Percentiles rank a stretch among this genome's conserved stretches.
Conservation (phyloP, 1,140 invertebrate genomes). For the Sogatella furcifera region DNA sequence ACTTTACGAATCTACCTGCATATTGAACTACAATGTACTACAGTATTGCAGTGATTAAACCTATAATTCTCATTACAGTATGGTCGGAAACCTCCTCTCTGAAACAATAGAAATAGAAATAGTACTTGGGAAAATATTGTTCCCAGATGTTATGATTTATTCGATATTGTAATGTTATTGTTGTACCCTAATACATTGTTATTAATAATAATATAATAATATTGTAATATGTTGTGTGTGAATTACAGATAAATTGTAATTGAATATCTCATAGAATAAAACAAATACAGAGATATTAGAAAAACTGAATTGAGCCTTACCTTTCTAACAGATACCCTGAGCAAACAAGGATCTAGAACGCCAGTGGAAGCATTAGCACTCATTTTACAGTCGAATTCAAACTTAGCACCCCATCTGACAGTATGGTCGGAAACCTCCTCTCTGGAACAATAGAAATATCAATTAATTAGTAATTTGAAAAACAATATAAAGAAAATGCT, state of each 20-base stretch:
- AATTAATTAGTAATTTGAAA: neutral
- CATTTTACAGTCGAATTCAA: slow-evolving; percentile 93
- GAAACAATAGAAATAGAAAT: slow-evolving; percentile 26
- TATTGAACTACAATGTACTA: too few species aligned
- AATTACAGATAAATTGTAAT: too few species aligned
- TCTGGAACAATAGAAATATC: slow-evolving; percentile 41
- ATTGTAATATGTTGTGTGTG: too few species aligned
- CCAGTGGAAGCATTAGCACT: slow-evolving; percentile 89
- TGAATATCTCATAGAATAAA: too few species aligned
- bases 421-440: slow-evolving; percentile 88
- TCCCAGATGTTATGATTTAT: too few species aligned
- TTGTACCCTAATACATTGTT: too few species aligned
- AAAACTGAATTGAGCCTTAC: slow-evolving; percentile 42
- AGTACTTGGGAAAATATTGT: neutral
- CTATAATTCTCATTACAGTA: too few species aligned
- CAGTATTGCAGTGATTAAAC: too few species aligned
- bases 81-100: slow-evolving; percentile 91
- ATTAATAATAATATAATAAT: too few species aligned
- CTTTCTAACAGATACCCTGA: slow-evolving; percentile 89
- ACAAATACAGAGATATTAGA: too few species aligned
- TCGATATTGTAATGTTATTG: too few species aligned
- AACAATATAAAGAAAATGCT: neutral
- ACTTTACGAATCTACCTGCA: too few species aligned
- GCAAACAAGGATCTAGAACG: slow-evolving; percentile 80
- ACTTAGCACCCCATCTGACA: slow-evolving; percentile 83